Evolutionary conservation across 2,113 vertebrate species (phyloP), one percentile per base, ranked within the genome.

Genomic region (Platanista minor): DNA sequence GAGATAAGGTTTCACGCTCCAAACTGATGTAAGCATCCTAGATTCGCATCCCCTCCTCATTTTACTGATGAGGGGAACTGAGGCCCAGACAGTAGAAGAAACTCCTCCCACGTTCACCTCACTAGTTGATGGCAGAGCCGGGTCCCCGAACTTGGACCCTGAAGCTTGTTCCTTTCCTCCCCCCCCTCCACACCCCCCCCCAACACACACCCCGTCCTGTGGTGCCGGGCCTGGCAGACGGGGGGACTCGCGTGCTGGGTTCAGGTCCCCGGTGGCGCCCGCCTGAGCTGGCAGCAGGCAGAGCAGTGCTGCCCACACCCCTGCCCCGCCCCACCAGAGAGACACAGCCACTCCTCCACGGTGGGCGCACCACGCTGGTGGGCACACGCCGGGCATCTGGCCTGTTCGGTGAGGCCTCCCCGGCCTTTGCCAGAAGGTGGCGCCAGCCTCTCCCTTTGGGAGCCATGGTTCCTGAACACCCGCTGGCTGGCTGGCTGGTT

Each of bases 401-500:
- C 46, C 46, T 23, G 49, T 36, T 64, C 18, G 49, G 11, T 54
- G 46, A 64, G 18, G 10, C 61, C 91, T 87, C 87, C 25, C 46
- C 36, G 25, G 71, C n/a, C 41, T 57, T 69, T 62, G 11, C 94
- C 91, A 93, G 91, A 78, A 98, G 94, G 52, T 93, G 96, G 88
- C 52, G 3, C 83, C 78, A 83, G 0, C 1, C 25, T 66, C 41
- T 71, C 74, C 41, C 82, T 86, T 77, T 23, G 46, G 74, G 31
- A 52, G 52, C 5, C 52, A 52, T 6, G 15, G 52, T 61, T 61
- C 59, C 59, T 61, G 59, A 61, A 0, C 15, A 52, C 15, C 52
- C 15, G 13, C 49, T 49, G 49, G 52, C 52, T 52, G 49, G 49
- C 49, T 49, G 49, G 49, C 4, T 49, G 49, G 46, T 31, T 54